phyloP scores from a whole-genome alignment of 2,113 vertebrate species.

The Ctenomys sociabilis region DNA sequence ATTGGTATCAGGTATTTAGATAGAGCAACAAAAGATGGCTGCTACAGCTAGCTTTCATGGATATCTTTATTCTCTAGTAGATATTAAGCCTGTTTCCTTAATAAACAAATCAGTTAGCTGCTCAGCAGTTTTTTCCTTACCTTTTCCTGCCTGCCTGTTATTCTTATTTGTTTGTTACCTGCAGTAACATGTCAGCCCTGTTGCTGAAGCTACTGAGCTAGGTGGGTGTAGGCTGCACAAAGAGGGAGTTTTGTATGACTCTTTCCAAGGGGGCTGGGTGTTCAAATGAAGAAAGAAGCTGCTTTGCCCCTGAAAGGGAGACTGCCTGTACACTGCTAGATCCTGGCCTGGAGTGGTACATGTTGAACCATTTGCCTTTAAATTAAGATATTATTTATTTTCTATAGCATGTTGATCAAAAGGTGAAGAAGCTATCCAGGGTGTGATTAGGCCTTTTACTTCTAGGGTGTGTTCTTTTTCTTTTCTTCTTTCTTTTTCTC shows the following conservation, averaged over 20 bases:
- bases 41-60: neutral
- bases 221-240: neutral
- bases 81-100: neutral
- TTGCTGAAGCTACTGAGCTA: neutral
- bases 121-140: neutral
- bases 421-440: neutral
- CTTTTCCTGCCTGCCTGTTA: neutral
- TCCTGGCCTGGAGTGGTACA: slow-evolving; percentile 16
- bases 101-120: neutral
- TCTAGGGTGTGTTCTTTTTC: neutral
- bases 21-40: neutral
- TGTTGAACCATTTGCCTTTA: slow-evolving; percentile 53
- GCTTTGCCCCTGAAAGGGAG: neutral
- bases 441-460: slow-evolving; percentile 23
- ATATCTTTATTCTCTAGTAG: slow-evolving; percentile 1
- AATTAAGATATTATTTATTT: slow-evolving; percentile 62
- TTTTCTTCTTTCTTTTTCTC: neutral
- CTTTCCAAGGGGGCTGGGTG: neutral
- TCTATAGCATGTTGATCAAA: slow-evolving; percentile 10
- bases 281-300: slow-evolving; percentile 34
- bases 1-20: neutral
- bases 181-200: neutral
- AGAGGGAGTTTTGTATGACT: neutral
- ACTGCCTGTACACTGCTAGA: neutral
- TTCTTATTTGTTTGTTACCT: neutral